These are phyloP conservation scores for Percopsis omiscomaycus DNA, from an alignment of 2,797 vertebrate species.

Conservation along the genomic window DNA sequence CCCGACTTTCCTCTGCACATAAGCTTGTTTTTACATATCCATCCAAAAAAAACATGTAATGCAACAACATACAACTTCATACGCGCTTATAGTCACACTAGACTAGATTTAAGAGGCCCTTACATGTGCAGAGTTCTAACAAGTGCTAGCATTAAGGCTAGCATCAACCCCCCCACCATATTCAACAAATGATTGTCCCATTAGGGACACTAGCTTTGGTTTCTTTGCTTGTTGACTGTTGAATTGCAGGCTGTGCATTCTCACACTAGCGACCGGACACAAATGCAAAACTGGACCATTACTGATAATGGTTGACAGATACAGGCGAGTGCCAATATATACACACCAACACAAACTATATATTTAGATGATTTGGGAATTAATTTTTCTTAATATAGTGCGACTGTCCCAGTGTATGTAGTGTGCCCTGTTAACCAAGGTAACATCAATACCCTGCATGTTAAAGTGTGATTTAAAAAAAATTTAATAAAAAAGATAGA, in stretches of 20 bases:
- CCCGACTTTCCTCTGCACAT: not conserved
- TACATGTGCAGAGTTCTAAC: constrained; percentile 32
- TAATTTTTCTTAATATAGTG: too few relatives aligned
- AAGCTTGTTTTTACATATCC: not conserved
- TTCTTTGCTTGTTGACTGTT: constrained; percentile 7
- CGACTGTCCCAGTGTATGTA: too few relatives aligned
- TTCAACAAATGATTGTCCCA: constrained; percentile 30
- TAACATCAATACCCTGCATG: too few relatives aligned
- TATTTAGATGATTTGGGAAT: too few relatives aligned
- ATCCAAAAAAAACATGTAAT: constrained; percentile 1
- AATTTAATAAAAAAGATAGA: too few relatives aligned
- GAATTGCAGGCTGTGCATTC: not conserved
- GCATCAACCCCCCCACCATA: constrained; percentile 22
- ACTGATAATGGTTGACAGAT: not conserved
- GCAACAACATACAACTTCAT: not conserved
- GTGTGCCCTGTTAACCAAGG: too few relatives aligned
- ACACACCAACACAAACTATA: not conserved
- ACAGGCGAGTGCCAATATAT: not conserved
- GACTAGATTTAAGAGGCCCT: constrained; percentile 24
- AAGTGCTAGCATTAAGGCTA: constrained; percentile 14
- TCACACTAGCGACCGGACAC: not conserved
- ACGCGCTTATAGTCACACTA: not conserved
- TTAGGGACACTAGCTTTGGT: constrained; percentile 17
- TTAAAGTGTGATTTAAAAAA: too few relatives aligned
- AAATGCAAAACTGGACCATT: not conserved